Evolutionary conservation across 1,140 invertebrate species (phyloP), one percentile per base, ranked within the genome.

Genomic region (Schlechtendalia chinensis): DNA sequence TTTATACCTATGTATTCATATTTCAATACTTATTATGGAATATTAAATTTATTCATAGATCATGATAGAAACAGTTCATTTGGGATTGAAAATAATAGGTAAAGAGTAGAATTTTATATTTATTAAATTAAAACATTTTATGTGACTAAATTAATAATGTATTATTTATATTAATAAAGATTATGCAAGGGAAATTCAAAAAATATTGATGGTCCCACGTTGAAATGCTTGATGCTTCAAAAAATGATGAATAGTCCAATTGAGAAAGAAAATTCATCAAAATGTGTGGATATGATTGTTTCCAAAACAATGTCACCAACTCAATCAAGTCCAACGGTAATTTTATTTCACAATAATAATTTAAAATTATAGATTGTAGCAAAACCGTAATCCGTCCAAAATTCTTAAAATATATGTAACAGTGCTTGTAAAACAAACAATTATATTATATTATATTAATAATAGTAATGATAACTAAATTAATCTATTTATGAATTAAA

Each of bases 261-360:
- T 47, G 75, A 79, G 54, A 79, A 79, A 63, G 75, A 79, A 59
- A 79, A 79, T 19, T n/a, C 75, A 63, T 27, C 75, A 5, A 79
- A 63, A 0, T 79, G 75, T 79, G 0, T 63, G 39, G 75, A 79
- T 79, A 27, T 29, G 8, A 29, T 56, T 29, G 58, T 50, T 14
- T 59, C 69, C 27, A 72, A 54, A 32, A 29, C 56, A 63, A 61
- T 59, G 50, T 79, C 75, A 5, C 75, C 75, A 27, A 47, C 58
- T n/a, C 58, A 59, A 19, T 59, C 75, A 61, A 79, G 75, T 63
- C 58, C 75, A 61, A 79, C 75, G 4, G 75, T 79, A 79, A 79
- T 45, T 61, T 63, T 24, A 75, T 75, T 39, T 75, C 39, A n/a
- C 54, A 11, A 14, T 65, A 22, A 65, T 65, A 39, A 67, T 67